Conservation (phyloP, 1,140 invertebrate genomes). For the Nephila pilipes region DNA sequence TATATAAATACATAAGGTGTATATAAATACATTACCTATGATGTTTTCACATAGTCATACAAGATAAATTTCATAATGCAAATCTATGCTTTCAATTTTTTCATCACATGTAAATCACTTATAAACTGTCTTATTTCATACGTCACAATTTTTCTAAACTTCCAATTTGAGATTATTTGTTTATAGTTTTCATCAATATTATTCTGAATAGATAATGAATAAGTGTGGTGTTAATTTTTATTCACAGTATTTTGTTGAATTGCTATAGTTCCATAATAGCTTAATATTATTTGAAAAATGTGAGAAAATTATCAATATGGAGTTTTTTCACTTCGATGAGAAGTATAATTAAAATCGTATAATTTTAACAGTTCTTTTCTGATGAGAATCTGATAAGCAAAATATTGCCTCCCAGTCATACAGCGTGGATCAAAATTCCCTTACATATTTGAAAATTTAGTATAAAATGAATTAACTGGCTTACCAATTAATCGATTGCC, state of each 20-base stretch:
- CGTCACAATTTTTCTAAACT: background rate
- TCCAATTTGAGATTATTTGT: conserved; percentile 1
- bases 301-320: background rate
- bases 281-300: background rate
- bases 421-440: too few relatives aligned
- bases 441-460: too few relatives aligned
- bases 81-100: background rate
- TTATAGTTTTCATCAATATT: background rate
- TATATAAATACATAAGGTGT: background rate
- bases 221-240: background rate
- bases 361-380: background rate
- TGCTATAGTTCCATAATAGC: background rate
- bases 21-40: background rate
- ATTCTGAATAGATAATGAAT: background rate
- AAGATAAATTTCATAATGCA: conserved; percentile 6
- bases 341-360: background rate
- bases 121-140: background rate
- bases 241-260: too few relatives aligned
- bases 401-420: too few relatives aligned
- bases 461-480: too few relatives aligned
- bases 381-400: too few relatives aligned
- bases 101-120: background rate
- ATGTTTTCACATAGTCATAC: conserved; percentile 13
- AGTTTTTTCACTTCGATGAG: background rate
- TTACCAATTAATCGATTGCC: too few relatives aligned